Base-by-base conservation (phyloP, 2,113 vertebrate genomes). In the Rhagologus leucostigma region DNA sequence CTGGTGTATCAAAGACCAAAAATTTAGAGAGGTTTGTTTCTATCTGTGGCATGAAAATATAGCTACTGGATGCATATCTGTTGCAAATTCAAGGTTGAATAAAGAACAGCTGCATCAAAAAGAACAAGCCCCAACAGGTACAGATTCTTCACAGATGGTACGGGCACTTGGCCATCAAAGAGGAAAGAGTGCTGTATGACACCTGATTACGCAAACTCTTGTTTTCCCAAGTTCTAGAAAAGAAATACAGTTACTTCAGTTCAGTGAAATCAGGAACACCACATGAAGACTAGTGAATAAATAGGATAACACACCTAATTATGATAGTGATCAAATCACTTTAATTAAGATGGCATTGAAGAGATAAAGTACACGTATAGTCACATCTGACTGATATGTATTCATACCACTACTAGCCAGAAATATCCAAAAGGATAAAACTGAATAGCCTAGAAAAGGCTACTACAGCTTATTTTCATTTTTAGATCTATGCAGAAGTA, bases 1-100 rank as follows among this genome's bases (percentile, higher is more conserved):
- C 20, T 41, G 35, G 26, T 26, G 14, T 35, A 73, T 52, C 18
- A 67, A 49, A 71, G 30, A 12, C 6, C 12, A 42, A 78, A 91
- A 78, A 64, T 15, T 46, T 15, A 42, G 24, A 19, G 6, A 1
- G 0, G 0, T 56, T 75, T 84, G 0, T 41, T 56, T 74, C 18
- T 49, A 11, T 44, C 5, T 77, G 16, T 69, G 24, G 4, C 16
- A 53, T 65, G 59, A 84, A 75, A 86, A 76, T 32, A 63, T 7
- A 68, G 21, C 5, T 69, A 16, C 23, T 42, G 39, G 12, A 56
- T 83, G 30, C 33, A 26, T 64, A 59, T 30, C 14, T 33, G 7
- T 14, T 76, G 19, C 4, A 80, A 76, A 86, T 70, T 85, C n/a
- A 69, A 74, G 37, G 26, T 1, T 47, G 52, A 57, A 52, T 78